phyloP scores from a whole-genome alignment of 2,888 invertebrate genomes.

The Corythucha ciliata region DNA sequence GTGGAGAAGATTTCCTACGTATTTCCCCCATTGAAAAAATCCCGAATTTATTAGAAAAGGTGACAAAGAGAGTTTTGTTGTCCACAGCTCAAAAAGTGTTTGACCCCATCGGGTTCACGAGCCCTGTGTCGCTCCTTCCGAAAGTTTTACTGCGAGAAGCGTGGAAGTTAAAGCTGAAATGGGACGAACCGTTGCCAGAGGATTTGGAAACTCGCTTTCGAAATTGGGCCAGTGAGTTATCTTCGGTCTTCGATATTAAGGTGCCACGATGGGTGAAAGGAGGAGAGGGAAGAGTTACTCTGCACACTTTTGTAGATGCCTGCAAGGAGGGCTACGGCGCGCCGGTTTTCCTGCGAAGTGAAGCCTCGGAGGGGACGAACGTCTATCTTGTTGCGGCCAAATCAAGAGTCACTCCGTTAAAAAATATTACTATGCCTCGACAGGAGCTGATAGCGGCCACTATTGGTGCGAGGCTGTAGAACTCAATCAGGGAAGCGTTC shows the following conservation, averaged over 20 bases:
- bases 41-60: no score
- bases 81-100: slow-evolving; percentile 13
- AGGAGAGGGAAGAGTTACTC: no score
- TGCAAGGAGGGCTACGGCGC: slow-evolving; percentile 20
- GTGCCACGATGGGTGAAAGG: neutral
- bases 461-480: no score
- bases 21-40: no score
- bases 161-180: slow-evolving; percentile 13
- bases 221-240: neutral
- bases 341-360: slow-evolving; percentile 14
- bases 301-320: slow-evolving; percentile 21
- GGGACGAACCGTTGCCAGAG: slow-evolving; percentile 10
- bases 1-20: no score
- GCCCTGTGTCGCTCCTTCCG: slow-evolving; percentile 10
- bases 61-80: slow-evolving; percentile 9
- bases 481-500: no score
- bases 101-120: slow-evolving; percentile 18
- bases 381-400: slow-evolving; percentile 1
- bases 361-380: neutral
- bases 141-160: slow-evolving; percentile 17
- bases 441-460: slow-evolving; percentile 14
- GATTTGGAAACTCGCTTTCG: neutral
- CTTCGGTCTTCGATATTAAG: neutral
- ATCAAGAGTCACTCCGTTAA: slow-evolving; percentile 2
- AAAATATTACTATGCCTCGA: slow-evolving; percentile 7